Evolutionary conservation across 1,140 invertebrate species (phyloP).

Genomic region (Macrotrachela quadricornifera): DNA sequence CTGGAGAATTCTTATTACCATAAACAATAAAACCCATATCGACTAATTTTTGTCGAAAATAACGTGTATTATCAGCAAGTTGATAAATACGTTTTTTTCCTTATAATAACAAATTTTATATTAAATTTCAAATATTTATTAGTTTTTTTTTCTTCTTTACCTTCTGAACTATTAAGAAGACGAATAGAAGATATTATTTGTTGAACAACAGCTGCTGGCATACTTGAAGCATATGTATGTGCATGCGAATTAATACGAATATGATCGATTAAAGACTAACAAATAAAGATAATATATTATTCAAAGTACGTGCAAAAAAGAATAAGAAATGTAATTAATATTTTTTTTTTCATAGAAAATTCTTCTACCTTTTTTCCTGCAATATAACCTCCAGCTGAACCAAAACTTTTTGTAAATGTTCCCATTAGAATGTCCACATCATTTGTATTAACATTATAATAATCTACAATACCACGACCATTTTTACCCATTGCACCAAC

Average conservation of each 20-base stretch:
- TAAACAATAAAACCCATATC: conserved; percentile 81
- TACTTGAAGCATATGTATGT: conserved; percentile 58
- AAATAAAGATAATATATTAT: no score
- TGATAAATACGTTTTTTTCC: conserved; percentile 44
- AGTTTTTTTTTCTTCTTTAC: conserved; percentile 40
- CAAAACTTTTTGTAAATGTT: conserved; percentile 82
- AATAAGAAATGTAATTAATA: no score
- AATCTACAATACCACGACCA: conserved; percentile 71
- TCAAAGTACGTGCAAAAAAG: no score
- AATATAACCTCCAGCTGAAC: conserved; percentile 88
- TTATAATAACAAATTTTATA: background rate
- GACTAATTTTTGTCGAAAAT: conserved; percentile 60
- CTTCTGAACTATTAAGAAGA: conserved; percentile 66
- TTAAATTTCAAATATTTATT: no score
- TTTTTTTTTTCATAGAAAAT: no score
- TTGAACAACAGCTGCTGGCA: conserved; percentile 67
- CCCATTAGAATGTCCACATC: conserved; percentile 95
- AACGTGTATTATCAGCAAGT: conserved; percentile 58
- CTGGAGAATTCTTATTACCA: conserved; percentile 82
- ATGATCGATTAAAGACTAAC: conserved; percentile 57
- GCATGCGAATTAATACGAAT: conserved; percentile 61
- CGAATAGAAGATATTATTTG: conserved; percentile 71
- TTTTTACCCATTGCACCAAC: conserved; percentile 68
- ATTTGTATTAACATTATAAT: conserved; percentile 53
- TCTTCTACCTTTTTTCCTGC: conserved; percentile 52